A percentile compares a stretch with the other conserved stretches of the same genome.
Evolutionary conservation across 2,888 invertebrate genomes (phyloP).

Genomic region (Drosophila subsilvestris): DNA sequence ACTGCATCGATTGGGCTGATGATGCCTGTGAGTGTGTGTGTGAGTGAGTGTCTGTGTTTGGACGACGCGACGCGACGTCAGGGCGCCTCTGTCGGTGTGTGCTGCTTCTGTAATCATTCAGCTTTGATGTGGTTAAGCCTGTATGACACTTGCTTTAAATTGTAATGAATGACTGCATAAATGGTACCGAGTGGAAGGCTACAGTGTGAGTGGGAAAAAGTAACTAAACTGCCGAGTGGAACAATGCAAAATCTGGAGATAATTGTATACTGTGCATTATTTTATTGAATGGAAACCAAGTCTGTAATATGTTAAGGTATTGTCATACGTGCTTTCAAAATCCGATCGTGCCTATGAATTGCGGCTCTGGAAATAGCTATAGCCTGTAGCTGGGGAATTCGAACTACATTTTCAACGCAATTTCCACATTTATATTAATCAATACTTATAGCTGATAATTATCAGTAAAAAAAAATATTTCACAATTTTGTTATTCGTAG

Average conservation of each 20-base stretch:
- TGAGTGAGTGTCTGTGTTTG: constrained; percentile 30
- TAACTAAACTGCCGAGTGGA: not conserved
- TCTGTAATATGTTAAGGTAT: not conserved
- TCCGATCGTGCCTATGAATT: not conserved
- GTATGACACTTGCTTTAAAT: not conserved
- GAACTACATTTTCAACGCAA: not conserved
- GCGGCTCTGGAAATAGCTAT: not conserved
- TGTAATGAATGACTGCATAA: not conserved
- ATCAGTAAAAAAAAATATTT: constrained; percentile 15
- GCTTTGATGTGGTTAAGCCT: constrained; percentile 1
- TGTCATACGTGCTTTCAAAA: not conserved
- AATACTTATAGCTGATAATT: constrained; percentile 25
- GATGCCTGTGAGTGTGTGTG: constrained; percentile 8
- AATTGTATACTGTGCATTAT: not conserved
- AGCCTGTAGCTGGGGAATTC: not conserved
- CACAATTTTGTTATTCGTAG: not conserved
- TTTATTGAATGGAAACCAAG: not conserved
- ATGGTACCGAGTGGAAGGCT: not conserved
- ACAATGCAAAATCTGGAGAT: too few species aligned
- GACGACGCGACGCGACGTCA: constrained; percentile 64
- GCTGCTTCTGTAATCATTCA: constrained; percentile 1
- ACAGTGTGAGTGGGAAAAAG: not conserved
- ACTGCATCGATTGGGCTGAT: constrained; percentile 1
- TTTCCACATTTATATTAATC: constrained; percentile 24
- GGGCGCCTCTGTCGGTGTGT: constrained; percentile 41